Base-by-base conservation (phyloP, 2,888 invertebrate species). In the Pammene fasciana region DNA sequence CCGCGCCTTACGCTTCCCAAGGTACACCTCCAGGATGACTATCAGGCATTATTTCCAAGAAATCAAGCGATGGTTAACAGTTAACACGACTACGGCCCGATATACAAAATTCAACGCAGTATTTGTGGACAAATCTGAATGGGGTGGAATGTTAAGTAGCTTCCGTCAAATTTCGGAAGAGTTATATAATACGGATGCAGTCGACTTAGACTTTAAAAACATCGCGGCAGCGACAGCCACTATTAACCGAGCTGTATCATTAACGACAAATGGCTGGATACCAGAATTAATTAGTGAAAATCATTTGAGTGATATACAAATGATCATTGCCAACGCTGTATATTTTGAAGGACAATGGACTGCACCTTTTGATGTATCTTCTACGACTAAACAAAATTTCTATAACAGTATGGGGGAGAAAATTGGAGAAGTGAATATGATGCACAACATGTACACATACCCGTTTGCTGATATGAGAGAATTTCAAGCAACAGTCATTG, bases 291-390 rank as follows among this genome's bases (percentile, higher is more conserved):
- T 91, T 5, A 81, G 85, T 0, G 77, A 79, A 11, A 90, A 80
- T 60, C 90, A 93, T 73, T 83, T 94, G 13, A 71, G 74, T 5
- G 82, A 94, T 60, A 90, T 95, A 0, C 86, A 93, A 67, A 90
- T 96, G 85, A 87, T 96, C 13, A 80, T 96, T 72, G 90, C 95
- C 0, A 95, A 95, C 73, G 94, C 95, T 0, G 81, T 96, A 16
- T 95, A 94, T 81, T 96, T 96, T 80, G 95, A 95, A 85, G 96
- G 96, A 0, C 92, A 94, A 68, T 96, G 96, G 96, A 90, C 93
- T 61, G 79, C 88, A 8, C 95, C 95, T 0, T 96, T 96, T 75
- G 94, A 96, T 73, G 74, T 76, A 5, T 85, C 93, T 0, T 85
- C 85, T 0, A 96, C 96, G 0, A 77, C 76, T 0, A 78, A 78